A percentile compares a stretch with the other conserved stretches of the same genome.
Evolutionary conservation across 2,888 invertebrate genomes (phyloP).

Genomic region (Cerceris rybyensis): DNA sequence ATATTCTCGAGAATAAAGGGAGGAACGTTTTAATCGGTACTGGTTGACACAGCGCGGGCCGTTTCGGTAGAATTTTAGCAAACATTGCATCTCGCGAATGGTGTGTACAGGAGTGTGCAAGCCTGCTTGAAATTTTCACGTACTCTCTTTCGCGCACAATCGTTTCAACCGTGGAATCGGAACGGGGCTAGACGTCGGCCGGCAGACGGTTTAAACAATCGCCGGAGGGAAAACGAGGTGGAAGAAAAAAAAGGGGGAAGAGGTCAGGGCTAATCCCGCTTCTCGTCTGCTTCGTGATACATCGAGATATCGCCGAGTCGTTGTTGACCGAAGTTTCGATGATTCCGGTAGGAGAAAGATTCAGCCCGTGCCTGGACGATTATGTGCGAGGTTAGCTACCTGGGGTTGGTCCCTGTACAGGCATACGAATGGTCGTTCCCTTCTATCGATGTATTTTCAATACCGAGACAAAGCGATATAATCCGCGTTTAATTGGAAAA

Average conservation of each 20-base stretch:
- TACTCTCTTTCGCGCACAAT: slow-evolving; percentile 55
- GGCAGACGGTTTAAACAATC: slow-evolving; percentile 68
- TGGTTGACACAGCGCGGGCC: slow-evolving; percentile 52
- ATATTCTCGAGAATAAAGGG: background rate
- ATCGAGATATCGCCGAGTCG: slow-evolving; percentile 73
- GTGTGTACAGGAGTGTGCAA: slow-evolving; percentile 61
- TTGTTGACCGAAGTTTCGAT: slow-evolving; percentile 81
- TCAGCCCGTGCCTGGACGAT: slow-evolving; percentile 70
- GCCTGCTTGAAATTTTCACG: slow-evolving; percentile 67
- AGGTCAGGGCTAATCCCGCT: slow-evolving; percentile 51
- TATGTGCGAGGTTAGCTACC: slow-evolving; percentile 56
- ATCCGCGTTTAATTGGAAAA: slow-evolving; percentile 82
- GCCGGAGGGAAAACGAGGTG: slow-evolving; percentile 63
- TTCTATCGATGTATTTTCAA: slow-evolving; percentile 76
- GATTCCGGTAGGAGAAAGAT: slow-evolving; percentile 75
- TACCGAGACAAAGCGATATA: slow-evolving; percentile 80
- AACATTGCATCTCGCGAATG: slow-evolving; percentile 59
- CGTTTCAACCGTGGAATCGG: slow-evolving; percentile 57
- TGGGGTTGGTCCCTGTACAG: slow-evolving; percentile 35
- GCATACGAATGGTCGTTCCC: slow-evolving; percentile 31
- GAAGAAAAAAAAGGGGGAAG: slow-evolving; percentile 44
- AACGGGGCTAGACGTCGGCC: slow-evolving; percentile 41
- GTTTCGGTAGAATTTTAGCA: slow-evolving; percentile 61
- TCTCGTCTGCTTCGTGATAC: slow-evolving; percentile 67
- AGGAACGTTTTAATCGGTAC: slow-evolving; percentile 55